Evolutionary conservation across 2,888 invertebrate genomes (phyloP).

Genomic region (Suillia variegata): DNA sequence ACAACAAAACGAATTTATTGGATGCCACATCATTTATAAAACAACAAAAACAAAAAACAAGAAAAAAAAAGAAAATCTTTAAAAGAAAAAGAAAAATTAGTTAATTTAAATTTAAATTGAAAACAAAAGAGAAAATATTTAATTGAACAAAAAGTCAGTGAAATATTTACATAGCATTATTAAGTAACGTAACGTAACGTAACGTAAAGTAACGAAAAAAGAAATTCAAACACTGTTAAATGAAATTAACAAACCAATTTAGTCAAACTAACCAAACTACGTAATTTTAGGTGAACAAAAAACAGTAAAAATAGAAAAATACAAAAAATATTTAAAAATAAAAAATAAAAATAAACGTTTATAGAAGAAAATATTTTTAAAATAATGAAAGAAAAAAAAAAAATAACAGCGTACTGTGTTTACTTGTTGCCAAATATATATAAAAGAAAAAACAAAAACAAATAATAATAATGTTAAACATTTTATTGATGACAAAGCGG

Average conservation of each 20-base stretch:
- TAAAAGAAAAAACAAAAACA: slow-evolving; percentile 21
- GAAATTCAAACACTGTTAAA: slow-evolving; percentile 25
- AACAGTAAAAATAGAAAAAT: too few relatives aligned
- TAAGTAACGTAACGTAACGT: too few relatives aligned
- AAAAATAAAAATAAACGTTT: too few relatives aligned
- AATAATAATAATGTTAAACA: slow-evolving; percentile 22
- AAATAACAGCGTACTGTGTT: slow-evolving; percentile 58
- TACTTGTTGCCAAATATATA: slow-evolving; percentile 61
- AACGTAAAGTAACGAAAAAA: slow-evolving; percentile 22
- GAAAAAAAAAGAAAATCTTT: slow-evolving; percentile 16
- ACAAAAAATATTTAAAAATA: too few relatives aligned
- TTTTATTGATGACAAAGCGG: slow-evolving; percentile 17
- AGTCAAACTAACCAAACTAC: slow-evolving; percentile 57
- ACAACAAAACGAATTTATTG: slow-evolving; percentile 61
- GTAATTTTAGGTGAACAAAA: slow-evolving; percentile 50
- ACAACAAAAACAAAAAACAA: slow-evolving; percentile 28
- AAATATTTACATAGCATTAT: slow-evolving; percentile 41
- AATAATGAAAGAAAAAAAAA: slow-evolving; percentile 22
- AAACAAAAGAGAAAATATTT: slow-evolving; percentile 19
- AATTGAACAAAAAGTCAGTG: slow-evolving; percentile 35
- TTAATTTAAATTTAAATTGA: slow-evolving; percentile 13
- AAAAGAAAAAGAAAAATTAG: slow-evolving; percentile 10
- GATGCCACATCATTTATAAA: slow-evolving; percentile 61
- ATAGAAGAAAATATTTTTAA: slow-evolving; percentile 27
- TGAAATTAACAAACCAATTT: slow-evolving; percentile 37